phyloP scores from a whole-genome alignment of 92 coral and sea anemone genomes.

The Phenganax marumi region DNA sequence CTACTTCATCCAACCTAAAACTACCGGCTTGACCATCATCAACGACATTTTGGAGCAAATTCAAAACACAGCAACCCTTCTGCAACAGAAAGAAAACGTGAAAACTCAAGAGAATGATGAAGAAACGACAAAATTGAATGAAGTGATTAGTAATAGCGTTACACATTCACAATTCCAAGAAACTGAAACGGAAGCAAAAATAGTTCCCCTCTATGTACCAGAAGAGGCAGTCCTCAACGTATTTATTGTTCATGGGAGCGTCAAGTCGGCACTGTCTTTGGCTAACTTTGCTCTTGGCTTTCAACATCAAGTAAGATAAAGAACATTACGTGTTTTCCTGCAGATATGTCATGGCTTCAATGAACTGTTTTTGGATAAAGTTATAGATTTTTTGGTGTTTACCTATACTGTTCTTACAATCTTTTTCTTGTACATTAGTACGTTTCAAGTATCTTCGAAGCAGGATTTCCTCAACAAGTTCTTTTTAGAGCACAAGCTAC shows the following conservation, averaged over 20 bases:
- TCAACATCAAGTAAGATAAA: constrained; percentile 53
- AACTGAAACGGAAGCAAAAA: constrained; percentile 32
- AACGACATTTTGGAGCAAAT: constrained; percentile 49
- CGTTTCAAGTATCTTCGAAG: too few species aligned
- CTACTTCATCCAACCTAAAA: constrained; percentile 73
- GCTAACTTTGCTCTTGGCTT: constrained; percentile 59
- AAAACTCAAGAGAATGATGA: constrained; percentile 59
- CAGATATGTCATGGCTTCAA: background rate
- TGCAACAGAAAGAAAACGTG: constrained; percentile 38
- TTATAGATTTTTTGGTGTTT: background rate
- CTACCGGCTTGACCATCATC: constrained; percentile 53
- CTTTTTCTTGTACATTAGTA: too few species aligned
- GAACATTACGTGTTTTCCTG: background rate
- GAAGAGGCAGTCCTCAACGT: constrained; percentile 57
- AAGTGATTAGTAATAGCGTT: too few species aligned
- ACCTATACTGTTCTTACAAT: too few species aligned
- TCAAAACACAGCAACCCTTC: background rate
- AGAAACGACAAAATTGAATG: too few species aligned
- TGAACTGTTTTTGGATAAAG: background rate
- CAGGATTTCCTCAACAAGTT: too few species aligned
- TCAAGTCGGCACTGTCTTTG: constrained; percentile 53
- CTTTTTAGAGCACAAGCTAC: too few species aligned
- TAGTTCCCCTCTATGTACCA: constrained; percentile 58
- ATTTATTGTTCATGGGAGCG: constrained; percentile 59
- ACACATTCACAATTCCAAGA: too few species aligned